Percentiles rank a stretch among this genome's conserved stretches.
Conservation (phyloP, 1,140 invertebrate species). For the Samia ricini region DNA sequence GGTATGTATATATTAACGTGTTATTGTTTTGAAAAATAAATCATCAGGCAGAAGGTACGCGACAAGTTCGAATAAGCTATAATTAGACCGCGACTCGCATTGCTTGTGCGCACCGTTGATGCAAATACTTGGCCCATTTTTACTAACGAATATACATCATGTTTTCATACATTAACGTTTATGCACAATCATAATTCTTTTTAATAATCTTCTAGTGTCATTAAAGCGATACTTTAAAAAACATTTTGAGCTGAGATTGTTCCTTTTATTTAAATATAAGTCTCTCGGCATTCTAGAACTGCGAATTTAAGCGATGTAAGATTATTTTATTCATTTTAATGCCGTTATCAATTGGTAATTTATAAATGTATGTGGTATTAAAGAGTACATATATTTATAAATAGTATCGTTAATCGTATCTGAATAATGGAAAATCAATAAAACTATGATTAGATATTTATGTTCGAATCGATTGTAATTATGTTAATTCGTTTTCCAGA, state of each 20-base stretch:
- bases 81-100: slow-evolving; percentile 58
- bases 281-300: no score
- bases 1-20: no score
- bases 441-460: no score
- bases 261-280: not conserved
- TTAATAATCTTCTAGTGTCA: not conserved
- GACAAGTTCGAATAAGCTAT: slow-evolving; percentile 42
- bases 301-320: no score
- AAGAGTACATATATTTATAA: no score
- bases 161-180: slow-evolving; percentile 6
- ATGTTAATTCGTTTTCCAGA: no score
- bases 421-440: no score
- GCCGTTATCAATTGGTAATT: no score
- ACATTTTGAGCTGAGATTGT: not conserved
- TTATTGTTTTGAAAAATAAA: not conserved
- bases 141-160: slow-evolving; percentile 26
- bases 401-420: no score
- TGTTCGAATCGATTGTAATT: no score
- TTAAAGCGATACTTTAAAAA: not conserved
- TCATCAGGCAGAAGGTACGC: slow-evolving; percentile 30
- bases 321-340: no score
- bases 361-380: no score
- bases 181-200: not conserved
- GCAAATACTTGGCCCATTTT: slow-evolving; percentile 61
- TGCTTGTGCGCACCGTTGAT: slow-evolving; percentile 47